These are phyloP conservation scores for Rallus crepitans DNA, from an alignment of 2,797 vertebrate species.

Conservation along the genomic window DNA sequence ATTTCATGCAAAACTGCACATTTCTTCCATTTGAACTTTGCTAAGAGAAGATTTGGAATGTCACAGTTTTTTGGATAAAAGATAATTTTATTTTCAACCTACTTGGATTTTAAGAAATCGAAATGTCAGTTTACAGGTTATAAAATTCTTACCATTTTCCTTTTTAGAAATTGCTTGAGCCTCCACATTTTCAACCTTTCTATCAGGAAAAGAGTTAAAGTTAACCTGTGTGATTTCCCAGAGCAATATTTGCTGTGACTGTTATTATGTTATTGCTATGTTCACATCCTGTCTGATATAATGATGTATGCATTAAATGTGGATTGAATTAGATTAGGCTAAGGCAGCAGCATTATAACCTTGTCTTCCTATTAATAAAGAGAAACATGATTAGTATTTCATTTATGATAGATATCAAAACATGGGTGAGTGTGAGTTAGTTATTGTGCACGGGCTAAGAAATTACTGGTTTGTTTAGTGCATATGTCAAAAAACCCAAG, in stretches of 20 bases:
- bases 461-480: not conserved
- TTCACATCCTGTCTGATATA: not conserved
- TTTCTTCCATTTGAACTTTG: not conserved
- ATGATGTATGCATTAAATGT: not conserved
- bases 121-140: not conserved
- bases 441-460: not conserved
- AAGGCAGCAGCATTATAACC: not conserved
- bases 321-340: not conserved
- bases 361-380: not conserved
- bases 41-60: not conserved
- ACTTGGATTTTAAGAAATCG: not conserved
- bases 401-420: not conserved
- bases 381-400: not conserved
- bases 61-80: not conserved
- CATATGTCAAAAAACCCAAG: not conserved
- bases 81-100: not conserved
- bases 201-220: not conserved
- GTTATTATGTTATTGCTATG: not conserved
- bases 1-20: not conserved
- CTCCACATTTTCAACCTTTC: not conserved
- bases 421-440: not conserved
- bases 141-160: not conserved
- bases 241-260: not conserved
- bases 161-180: not conserved
- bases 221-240: not conserved